Evolutionary conservation across 2,888 invertebrate genomes (phyloP).

Genomic region (Epinotia demarniana): DNA sequence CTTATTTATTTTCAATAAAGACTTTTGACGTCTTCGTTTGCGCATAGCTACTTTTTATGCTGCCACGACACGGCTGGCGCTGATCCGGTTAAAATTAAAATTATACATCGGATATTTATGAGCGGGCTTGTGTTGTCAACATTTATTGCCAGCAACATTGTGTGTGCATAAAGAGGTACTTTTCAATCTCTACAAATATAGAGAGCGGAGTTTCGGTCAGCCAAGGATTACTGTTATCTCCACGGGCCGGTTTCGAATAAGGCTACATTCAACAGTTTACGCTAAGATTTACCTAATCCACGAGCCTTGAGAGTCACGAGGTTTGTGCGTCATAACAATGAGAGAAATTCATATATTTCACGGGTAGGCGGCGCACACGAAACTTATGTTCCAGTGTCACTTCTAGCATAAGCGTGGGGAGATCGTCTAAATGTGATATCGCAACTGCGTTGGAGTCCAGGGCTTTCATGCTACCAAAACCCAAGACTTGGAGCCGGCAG

Average conservation of each 20-base stretch:
- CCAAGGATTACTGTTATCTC: conserved; percentile 21
- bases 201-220: not conserved
- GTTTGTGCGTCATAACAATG: not conserved
- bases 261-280: conserved; percentile 8
- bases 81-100: too few relatives aligned
- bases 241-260: conserved; percentile 5
- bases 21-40: too few relatives aligned
- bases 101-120: not conserved
- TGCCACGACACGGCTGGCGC: too few relatives aligned
- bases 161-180: not conserved
- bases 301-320: conserved; percentile 4
- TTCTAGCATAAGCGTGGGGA: too few relatives aligned
- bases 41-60: too few relatives aligned
- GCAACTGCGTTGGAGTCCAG: too few relatives aligned
- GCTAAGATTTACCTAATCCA: conserved; percentile 6
- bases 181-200: not conserved
- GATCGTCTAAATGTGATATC: too few relatives aligned
- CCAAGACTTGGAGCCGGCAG: too few relatives aligned
- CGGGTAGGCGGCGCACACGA: too few relatives aligned
- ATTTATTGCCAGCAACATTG: not conserved
- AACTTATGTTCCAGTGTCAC: too few relatives aligned
- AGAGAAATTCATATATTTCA: not conserved
- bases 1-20: too few relatives aligned
- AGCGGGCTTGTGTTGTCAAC: not conserved
- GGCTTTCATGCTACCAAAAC: too few relatives aligned